Conservation (phyloP, 1,140 invertebrate species). For the Campoletis sonorensis region DNA sequence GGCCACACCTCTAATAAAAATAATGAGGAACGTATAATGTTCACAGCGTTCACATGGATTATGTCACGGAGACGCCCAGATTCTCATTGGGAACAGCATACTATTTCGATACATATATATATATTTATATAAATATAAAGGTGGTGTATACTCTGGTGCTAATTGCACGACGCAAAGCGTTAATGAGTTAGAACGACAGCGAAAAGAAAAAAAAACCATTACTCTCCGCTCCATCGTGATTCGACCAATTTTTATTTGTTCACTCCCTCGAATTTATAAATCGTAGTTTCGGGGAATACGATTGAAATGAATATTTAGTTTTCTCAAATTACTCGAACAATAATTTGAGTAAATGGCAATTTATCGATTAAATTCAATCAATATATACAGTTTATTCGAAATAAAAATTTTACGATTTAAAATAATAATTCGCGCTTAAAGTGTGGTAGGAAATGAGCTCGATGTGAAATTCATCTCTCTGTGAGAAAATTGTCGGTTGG, state of each 20-base stretch:
- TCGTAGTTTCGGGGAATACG: background rate
- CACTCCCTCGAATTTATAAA: background rate
- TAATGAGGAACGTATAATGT: background rate
- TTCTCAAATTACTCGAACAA: too few species aligned
- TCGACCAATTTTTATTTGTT: background rate
- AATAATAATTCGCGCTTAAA: too few species aligned
- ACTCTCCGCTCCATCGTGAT: background rate
- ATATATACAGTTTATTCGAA: too few species aligned
- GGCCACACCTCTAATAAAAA: slow-evolving; percentile 50
- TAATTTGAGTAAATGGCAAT: too few species aligned
- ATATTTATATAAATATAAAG: too few species aligned
- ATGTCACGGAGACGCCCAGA: slow-evolving; percentile 13
- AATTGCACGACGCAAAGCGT: slow-evolving; percentile 64
- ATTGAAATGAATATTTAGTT: background rate
- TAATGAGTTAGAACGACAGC: slow-evolving; percentile 52
- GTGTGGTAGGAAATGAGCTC: too few species aligned
- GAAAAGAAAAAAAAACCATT: background rate
- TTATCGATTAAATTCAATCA: too few species aligned
- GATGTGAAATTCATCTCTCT: too few species aligned
- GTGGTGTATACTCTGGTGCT: slow-evolving; percentile 50
- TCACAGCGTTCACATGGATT: background rate
- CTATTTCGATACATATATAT: too few species aligned
- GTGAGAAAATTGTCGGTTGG: too few species aligned
- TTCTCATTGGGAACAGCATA: background rate
- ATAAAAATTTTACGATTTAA: too few species aligned